Evolutionary conservation across 2,113 vertebrate genomes (phyloP), one percentile per base, ranked within the genome.

Genomic region (Pipa parva): DNA sequence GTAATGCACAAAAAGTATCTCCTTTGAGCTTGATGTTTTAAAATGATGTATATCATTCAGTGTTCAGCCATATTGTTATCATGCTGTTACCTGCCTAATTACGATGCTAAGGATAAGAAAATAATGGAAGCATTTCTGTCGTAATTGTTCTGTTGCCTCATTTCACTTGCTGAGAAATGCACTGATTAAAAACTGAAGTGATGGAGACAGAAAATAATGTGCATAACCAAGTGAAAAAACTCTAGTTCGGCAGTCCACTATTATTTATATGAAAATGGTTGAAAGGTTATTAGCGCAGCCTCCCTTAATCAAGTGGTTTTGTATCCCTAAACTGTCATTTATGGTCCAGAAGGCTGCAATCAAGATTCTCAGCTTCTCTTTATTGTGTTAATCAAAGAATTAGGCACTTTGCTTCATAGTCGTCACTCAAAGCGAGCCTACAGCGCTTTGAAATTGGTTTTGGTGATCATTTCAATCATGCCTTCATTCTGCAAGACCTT

Each of bases 361-460:
- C 81, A 81, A 81, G 82, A 81, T 80, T 79, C 80, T 79, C 80
- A 76, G 79, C 81, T 83, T 79, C 80, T 81, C 72, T 81, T 80
- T 77, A 78, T 76, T 82, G 76, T 76, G 81, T 81, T 83, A 84
- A 87, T 84, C 83, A 81, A 80, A 83, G 83, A 83, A 84, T 82
- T 82, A 81, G 79, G 76, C 78, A 78, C 79, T 83, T 83, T 82
- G 81, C 82, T 84, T 86, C 85, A 81, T 84, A 82, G 83, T 76
- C 83, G 83, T 85, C 83, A 82, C 78, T 85, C 82, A 80, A 51
- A 64, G 78, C 77, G 45, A 76, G 84, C 84, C 80, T 81, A 80
- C 77, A 87, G 83, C 80, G 74, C 78, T 87, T 80, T 87, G 78
- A 78, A 84, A 83, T 87, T 84, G 82, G 82, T 86, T 83, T 82